These are phyloP conservation scores for Symphodus melops DNA, from an alignment of 2,113 vertebrate genomes.

Conservation along the genomic window DNA sequence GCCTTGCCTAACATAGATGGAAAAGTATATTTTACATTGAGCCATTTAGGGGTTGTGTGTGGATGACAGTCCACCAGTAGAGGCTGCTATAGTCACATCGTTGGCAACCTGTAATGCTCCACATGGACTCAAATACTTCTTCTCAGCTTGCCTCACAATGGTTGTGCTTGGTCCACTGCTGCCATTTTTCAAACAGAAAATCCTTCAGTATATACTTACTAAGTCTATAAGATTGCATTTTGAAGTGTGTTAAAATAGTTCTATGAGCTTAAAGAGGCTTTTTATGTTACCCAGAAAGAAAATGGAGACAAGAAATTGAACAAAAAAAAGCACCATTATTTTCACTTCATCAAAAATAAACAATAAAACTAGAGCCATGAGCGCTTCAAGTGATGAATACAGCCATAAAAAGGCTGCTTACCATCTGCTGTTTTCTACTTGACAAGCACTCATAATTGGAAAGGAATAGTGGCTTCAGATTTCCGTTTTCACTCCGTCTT, in stretches of 20 bases:
- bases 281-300: not conserved
- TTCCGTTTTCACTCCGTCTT: not conserved
- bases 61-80: constrained; percentile 48
- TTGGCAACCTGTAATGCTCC: not conserved
- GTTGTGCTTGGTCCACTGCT: not conserved
- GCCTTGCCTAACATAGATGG: too few relatives aligned
- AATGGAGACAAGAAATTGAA: not conserved
- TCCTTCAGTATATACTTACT: not conserved
- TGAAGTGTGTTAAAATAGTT: not conserved
- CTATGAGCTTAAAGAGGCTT: not conserved
- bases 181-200: too few relatives aligned
- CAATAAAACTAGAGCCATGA: not conserved
- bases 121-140: not conserved
- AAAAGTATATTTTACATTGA: not conserved
- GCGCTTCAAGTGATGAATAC: not conserved
- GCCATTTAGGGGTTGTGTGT: not conserved
- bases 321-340: not conserved
- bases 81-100: constrained; percentile 56
- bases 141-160: not conserved
- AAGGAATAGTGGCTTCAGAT: not conserved
- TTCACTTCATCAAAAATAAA: not conserved
- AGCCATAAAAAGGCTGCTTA: not conserved
- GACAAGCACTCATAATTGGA: not conserved
- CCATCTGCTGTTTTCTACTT: not conserved
- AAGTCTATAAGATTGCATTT: not conserved